phyloP scores from a whole-genome alignment of 2,113 vertebrate species.

The Ibidorhyncha struthersii region DNA sequence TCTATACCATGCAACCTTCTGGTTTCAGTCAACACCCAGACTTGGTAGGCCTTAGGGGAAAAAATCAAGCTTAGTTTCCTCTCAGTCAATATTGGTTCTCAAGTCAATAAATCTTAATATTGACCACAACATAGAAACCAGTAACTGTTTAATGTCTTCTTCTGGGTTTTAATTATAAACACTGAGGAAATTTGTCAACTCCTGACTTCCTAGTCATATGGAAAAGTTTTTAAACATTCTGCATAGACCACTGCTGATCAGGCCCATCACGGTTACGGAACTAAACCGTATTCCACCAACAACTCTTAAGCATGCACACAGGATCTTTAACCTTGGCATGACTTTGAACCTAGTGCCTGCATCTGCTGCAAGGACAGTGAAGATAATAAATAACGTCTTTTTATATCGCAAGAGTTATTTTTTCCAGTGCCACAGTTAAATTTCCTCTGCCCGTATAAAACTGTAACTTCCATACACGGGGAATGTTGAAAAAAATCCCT shows the following conservation, averaged over 20 bases:
- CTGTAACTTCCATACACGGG: not conserved
- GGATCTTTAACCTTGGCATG: not conserved
- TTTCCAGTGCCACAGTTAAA: slow-evolving; percentile 2
- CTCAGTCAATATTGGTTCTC: slow-evolving; percentile 15
- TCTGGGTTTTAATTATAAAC: slow-evolving; percentile 72
- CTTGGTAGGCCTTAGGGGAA: slow-evolving; percentile 11
- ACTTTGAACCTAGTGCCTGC: not conserved
- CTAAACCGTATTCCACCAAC: not conserved
- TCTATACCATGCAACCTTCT: not conserved
- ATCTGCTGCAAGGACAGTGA: not conserved
- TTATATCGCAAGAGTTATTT: slow-evolving; percentile 28
- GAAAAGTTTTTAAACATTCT: slow-evolving; percentile 70
- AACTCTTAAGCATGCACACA: not conserved
- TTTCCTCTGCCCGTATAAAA: slow-evolving; percentile 26
- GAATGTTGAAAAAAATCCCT: slow-evolving; percentile 10
- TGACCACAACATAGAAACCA: slow-evolving; percentile 60
- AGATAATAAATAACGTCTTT: slow-evolving; percentile 35
- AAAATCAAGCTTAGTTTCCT: slow-evolving; percentile 10
- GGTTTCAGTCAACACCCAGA: slow-evolving; percentile 36
- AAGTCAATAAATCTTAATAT: slow-evolving; percentile 64
- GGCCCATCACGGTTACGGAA: not conserved
- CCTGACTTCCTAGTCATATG: slow-evolving; percentile 70
- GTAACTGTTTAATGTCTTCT: slow-evolving; percentile 65
- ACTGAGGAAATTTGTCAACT: slow-evolving; percentile 60
- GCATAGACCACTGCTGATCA: not conserved